Base-by-base conservation (phyloP, 2,888 invertebrate species). In the Amorpha juglandis region DNA sequence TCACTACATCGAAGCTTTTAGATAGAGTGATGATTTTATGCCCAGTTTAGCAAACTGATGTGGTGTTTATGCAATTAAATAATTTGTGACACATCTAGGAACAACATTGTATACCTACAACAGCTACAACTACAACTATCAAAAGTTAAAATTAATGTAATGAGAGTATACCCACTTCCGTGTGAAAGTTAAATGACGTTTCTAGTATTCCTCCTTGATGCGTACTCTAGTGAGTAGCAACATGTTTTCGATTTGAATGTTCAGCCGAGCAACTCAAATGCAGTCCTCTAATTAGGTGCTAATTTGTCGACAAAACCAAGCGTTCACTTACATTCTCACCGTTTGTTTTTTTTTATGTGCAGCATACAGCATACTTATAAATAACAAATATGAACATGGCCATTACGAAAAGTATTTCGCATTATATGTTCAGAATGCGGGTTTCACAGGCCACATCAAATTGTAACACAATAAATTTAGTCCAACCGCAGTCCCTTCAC, bases 401-500 rank as follows among this genome's bases (percentile, higher is more conserved):
- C n/a, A 42, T 47, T 48, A 42, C 64, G 69, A 71, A 68, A 68
- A 63, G 66, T 69, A 70, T 67, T 73, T 63, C 42, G 62, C 62
- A 65, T 58, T 58, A 42, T 35, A 9, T 42, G 74, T 71, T 69
- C 72, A 82, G 78, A 82, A 84, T 83, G 79, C 80, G 78, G 82
- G 78, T 80, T 76, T 81, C 84, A 83, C 82, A 82, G 81, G 83
- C 82, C 82, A 81, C 84, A 84, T 87, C 87, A 90, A 86, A 90
- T 87, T 87, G 88, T 87, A 84, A 90, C 88, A 90, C 88, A 92
- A 92, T 93, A 92, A 93, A 93, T 92, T 91, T 81, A 89, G 87
- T 87, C 86, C 86, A 89, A 91, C 91, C 92, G 87, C 92, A 92
- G 89, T 87, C 84, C 87, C 90, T 92, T 92, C 91, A 93, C 90